These are phyloP conservation scores for Cristatella mucedo DNA, from an alignment of 2,888 invertebrate genomes.

Conservation along the genomic window DNA sequence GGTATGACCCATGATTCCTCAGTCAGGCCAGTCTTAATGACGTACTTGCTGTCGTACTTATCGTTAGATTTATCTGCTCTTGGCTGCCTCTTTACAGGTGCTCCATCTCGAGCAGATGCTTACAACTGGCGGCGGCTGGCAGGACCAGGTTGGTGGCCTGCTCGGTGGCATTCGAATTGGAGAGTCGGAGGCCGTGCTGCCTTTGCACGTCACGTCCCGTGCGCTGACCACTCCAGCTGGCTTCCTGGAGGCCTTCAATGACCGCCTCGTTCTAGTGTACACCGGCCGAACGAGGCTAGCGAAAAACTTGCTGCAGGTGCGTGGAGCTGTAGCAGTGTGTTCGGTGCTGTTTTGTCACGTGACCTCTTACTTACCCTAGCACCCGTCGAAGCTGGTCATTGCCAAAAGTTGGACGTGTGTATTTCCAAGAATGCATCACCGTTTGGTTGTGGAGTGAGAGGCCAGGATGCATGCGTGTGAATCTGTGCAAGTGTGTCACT, in stretches of 20 bases:
- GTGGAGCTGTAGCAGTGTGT: too few relatives aligned
- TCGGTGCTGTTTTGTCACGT: too few relatives aligned
- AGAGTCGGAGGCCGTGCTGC: slow-evolving; percentile 27
- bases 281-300: slow-evolving; percentile 44
- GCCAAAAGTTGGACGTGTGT: background rate
- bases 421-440: too few relatives aligned
- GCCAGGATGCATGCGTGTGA: too few relatives aligned
- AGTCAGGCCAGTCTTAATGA: too few relatives aligned
- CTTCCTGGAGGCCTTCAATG: slow-evolving; percentile 29
- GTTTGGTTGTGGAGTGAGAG: too few relatives aligned
- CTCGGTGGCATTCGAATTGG: slow-evolving; percentile 40
- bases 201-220: slow-evolving; percentile 28
- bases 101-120: slow-evolving; percentile 42
- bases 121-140: slow-evolving; percentile 47
- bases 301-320: slow-evolving; percentile 42
- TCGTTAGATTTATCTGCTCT: too few relatives aligned
- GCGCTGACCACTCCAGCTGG: slow-evolving; percentile 21
- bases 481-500: too few relatives aligned
- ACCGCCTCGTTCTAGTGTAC: slow-evolving; percentile 41
- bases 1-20: too few relatives aligned
- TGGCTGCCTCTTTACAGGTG: slow-evolving; percentile 33
- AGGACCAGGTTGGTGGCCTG: slow-evolving; percentile 44
- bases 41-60: too few relatives aligned
- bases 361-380: too few relatives aligned
- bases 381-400: too few relatives aligned